phyloP scores from a whole-genome alignment of 2,888 invertebrate species.

The Nomada lathburiana region DNA sequence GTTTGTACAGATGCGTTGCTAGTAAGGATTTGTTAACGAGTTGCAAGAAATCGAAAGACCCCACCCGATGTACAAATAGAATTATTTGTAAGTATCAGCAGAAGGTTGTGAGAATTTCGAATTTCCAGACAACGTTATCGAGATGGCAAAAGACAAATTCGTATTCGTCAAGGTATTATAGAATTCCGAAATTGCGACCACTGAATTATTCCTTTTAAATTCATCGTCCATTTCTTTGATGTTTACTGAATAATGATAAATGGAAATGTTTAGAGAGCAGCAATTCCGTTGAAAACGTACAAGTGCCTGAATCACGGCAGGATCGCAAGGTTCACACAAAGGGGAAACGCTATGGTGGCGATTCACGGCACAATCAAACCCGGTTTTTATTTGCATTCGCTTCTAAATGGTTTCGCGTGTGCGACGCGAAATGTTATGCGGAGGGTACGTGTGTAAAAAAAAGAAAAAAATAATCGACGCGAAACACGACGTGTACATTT shows the following conservation, averaged over 20 bases:
- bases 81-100: too few relatives aligned
- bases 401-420: constrained; percentile 45
- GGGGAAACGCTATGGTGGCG: neutral
- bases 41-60: too few relatives aligned
- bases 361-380: constrained; percentile 25
- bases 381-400: constrained; percentile 41
- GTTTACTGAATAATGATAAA: neutral
- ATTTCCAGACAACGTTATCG: too few relatives aligned
- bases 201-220: neutral
- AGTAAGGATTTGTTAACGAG: too few relatives aligned
- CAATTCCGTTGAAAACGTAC: constrained; percentile 6
- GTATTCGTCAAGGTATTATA: too few relatives aligned
- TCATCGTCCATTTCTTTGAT: neutral
- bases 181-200: too few relatives aligned
- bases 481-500: constrained; percentile 24
- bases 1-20: too few relatives aligned
- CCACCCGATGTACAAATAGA: too few relatives aligned
- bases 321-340: constrained; percentile 1
- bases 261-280: constrained; percentile 3
- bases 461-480: constrained; percentile 32
- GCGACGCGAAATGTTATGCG: constrained; percentile 18
- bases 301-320: neutral
- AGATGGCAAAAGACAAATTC: too few relatives aligned
- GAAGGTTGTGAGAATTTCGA: too few relatives aligned
- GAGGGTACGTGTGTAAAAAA: neutral